Conservation (phyloP, 2,113 vertebrate genomes). For the Coreoperca whiteheadi region DNA sequence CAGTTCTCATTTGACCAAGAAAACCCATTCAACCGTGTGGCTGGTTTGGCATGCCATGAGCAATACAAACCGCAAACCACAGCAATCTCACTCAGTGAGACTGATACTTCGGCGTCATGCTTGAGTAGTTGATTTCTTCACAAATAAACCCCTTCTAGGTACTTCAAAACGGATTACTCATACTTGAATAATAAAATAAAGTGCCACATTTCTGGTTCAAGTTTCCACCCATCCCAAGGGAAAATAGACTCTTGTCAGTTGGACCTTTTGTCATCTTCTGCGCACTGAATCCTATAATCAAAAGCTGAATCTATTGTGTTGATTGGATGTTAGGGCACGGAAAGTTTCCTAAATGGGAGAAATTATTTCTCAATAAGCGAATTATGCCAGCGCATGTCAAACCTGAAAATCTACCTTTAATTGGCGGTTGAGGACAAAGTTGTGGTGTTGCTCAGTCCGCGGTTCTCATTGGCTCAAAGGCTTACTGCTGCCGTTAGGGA, state of each 20-base stretch:
- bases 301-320: neutral
- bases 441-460: neutral
- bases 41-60: neutral
- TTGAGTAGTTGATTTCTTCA: neutral
- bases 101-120: neutral
- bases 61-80: constrained; percentile 22
- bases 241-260: neutral
- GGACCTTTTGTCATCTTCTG: neutral
- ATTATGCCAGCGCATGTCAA: neutral
- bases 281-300: neutral
- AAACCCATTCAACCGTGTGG: neutral
- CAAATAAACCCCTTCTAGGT: neutral
- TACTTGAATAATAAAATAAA: neutral
- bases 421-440: neutral
- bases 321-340: neutral
- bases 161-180: too few species aligned
- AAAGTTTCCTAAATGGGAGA: neutral
- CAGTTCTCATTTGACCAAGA: neutral
- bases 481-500: neutral
- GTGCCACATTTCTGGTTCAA: neutral
- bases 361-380: neutral
- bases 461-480: neutral
- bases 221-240: neutral
- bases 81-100: neutral
- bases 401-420: constrained; percentile 23